Conservation (phyloP, 2,888 invertebrate genomes). For the Mesorhabditis belari region DNA sequence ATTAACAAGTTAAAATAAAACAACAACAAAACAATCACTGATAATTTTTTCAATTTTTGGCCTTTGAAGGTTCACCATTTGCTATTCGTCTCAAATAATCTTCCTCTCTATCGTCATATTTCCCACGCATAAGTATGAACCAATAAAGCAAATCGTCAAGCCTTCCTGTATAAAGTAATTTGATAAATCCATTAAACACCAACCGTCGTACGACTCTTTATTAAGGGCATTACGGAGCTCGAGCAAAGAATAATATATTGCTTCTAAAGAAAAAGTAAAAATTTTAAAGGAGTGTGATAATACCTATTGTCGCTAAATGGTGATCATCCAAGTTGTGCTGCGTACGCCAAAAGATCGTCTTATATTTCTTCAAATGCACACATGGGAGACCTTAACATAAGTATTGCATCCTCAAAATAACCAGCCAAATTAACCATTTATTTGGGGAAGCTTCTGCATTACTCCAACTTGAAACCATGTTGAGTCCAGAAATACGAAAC, state of each 20-base stretch:
- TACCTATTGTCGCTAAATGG: neutral
- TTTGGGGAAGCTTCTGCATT: slow-evolving; percentile 36
- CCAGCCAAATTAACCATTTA: slow-evolving; percentile 19
- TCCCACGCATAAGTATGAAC: slow-evolving; percentile 39
- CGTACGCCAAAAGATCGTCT: slow-evolving; percentile 57
- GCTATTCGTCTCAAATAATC: neutral
- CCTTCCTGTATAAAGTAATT: slow-evolving; percentile 10
- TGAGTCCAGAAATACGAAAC: slow-evolving; percentile 47
- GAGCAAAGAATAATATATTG: slow-evolving; percentile 54
- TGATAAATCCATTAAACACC: neutral
- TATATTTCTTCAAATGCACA: slow-evolving; percentile 53
- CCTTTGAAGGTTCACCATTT: too few species aligned
- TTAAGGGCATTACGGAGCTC: slow-evolving; percentile 29
- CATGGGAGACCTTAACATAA: slow-evolving; percentile 44
- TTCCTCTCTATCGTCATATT: slow-evolving; percentile 1
- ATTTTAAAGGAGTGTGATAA: neutral
- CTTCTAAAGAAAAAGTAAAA: slow-evolving; percentile 54
- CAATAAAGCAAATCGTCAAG: slow-evolving; percentile 48
- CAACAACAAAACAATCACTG: too few species aligned
- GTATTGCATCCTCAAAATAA: neutral
- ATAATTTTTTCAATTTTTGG: too few species aligned
- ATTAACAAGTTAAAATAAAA: too few species aligned
- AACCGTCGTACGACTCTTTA: slow-evolving; percentile 11
- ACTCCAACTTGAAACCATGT: slow-evolving; percentile 49
- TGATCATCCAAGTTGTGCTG: slow-evolving; percentile 47